Base-by-base conservation (phyloP, 1,140 invertebrate genomes). In the Ephestia elutella region DNA sequence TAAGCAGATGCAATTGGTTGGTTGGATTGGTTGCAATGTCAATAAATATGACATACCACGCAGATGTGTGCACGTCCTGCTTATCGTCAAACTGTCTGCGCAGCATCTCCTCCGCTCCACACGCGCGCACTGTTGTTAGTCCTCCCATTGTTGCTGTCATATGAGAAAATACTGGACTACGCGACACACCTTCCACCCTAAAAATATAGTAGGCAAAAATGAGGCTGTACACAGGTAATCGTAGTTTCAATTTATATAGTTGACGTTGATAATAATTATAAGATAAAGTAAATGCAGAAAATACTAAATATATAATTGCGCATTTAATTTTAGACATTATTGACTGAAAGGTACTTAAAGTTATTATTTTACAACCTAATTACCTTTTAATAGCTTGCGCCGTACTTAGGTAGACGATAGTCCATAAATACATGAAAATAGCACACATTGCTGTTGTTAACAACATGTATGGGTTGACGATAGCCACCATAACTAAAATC, bases 91-190 rank as follows among this genome's bases (percentile, higher is more conserved):
- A 96, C 68, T 94, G 92, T 44, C 92, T 87, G 50, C 92, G 91
- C 57, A 97, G 91, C 59, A 94, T 91, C 49, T 91, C 86, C 73
- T 96, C 90, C 0, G 92, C 93, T 30, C 87, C 88, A 59, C 92
- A 92, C 0, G 96, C 93, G 49, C 96, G 89, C 61, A 98, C 95
- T 0, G 95, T 97, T 38, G 92, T 91, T 8, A 98, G 79, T 0
- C 96, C 96, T 53, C 93, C 90, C 59, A 97, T 87, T 0, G 94
- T 94, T 20, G 95, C 92, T 9, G 86, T 76, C 19, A 96, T 88
- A 70, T 96, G 94, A 0, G 94, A 94, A 80, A 95, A 96, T 17
- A 97, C 90, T 0, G 95, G 95, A 59, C 92, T 93, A 68, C 92
- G 91, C 4, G 91, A 80, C 25, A 87, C 75, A 15, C 84, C 84